phyloP scores from a whole-genome alignment of 2,113 vertebrate genomes.

The Polyodon spathula region DNA sequence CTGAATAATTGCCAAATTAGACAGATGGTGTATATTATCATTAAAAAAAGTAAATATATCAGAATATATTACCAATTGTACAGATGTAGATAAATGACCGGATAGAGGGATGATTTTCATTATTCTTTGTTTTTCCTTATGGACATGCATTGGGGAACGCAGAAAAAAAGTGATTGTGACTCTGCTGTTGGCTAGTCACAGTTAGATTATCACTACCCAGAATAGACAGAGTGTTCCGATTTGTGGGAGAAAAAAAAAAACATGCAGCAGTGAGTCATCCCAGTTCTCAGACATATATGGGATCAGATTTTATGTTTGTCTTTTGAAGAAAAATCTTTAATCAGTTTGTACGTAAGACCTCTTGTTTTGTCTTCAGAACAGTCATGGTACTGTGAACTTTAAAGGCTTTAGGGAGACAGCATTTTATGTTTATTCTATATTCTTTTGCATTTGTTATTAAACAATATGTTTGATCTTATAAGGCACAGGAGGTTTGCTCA shows the following conservation, averaged over 20 bases:
- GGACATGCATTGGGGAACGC: neutral
- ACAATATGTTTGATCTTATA: neutral
- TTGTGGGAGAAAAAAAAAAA: constrained; percentile 7
- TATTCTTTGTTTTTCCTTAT: neutral
- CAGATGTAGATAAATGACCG: constrained; percentile 35
- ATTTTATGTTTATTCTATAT: neutral
- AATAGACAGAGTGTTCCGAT: neutral
- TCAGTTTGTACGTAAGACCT: constrained; percentile 29
- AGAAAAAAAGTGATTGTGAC: neutral
- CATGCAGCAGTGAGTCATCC: neutral
- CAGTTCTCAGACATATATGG: constrained; percentile 7
- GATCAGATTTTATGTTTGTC: constrained; percentile 14
- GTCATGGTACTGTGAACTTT: constrained; percentile 33
- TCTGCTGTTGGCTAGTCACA: neutral
- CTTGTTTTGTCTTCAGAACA: constrained; percentile 43
- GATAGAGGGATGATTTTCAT: constrained; percentile 21
- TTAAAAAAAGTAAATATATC: constrained; percentile 38
- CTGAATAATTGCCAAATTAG: constrained; percentile 69
- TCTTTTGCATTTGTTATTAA: neutral
- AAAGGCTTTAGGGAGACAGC: constrained; percentile 27
- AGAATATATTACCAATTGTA: constrained; percentile 42
- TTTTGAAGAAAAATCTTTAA: constrained; percentile 30
- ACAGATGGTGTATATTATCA: constrained; percentile 59
- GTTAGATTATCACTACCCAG: neutral
- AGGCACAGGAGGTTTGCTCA: too few species aligned